Evolutionary conservation across 2,888 invertebrate species (phyloP).

Genomic region (Acleris cristana): DNA sequence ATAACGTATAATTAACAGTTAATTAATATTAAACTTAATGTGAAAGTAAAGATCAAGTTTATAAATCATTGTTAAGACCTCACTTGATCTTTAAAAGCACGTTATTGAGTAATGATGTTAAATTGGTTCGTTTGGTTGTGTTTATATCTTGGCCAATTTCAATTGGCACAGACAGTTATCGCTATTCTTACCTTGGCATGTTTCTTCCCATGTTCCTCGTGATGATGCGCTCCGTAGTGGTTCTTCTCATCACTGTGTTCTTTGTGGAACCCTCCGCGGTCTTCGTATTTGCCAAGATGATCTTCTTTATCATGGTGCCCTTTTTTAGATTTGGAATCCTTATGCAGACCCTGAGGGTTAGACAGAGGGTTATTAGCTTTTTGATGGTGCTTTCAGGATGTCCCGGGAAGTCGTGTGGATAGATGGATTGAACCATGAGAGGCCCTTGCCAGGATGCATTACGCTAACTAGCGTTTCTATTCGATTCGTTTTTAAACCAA

Average conservation of each 20-base stretch:
- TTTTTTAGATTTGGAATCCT: conserved; percentile 85
- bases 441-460: too few species aligned
- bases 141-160: too few species aligned
- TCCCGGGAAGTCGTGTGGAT: background rate
- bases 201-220: conserved; percentile 88
- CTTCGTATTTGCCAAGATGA: conserved; percentile 85
- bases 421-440: background rate
- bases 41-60: too few species aligned
- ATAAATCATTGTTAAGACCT: too few species aligned
- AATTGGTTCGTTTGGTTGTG: too few species aligned
- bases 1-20: too few species aligned
- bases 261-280: conserved; percentile 85
- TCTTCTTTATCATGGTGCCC: conserved; percentile 88
- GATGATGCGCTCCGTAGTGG: conserved; percentile 86
- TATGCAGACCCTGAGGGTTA: conserved; percentile 77
- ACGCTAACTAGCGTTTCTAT: too few species aligned
- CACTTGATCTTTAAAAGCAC: too few species aligned
- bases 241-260: conserved; percentile 85
- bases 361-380: background rate
- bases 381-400: background rate
- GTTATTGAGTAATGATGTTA: too few species aligned
- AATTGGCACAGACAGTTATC: too few species aligned
- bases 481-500: too few species aligned
- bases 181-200: conserved; percentile 68
- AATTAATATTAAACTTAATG: too few species aligned